Conservation (phyloP, 2,113 vertebrate genomes). For the Corythornis vintsioides region DNA sequence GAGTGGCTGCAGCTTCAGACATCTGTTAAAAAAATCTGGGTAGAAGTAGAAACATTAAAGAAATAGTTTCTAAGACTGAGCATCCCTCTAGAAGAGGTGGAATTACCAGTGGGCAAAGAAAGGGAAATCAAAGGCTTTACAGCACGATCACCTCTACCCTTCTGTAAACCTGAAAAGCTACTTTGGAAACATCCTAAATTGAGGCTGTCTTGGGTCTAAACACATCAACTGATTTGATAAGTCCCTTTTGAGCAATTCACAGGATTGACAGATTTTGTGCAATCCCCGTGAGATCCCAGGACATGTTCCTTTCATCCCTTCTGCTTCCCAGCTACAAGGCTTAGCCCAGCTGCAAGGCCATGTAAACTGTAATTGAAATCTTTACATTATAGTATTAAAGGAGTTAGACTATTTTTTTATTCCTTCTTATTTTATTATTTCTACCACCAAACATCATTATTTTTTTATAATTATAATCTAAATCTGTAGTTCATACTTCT, state of each 20-base stretch:
- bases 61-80: not conserved
- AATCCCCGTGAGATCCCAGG: not conserved
- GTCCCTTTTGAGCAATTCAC: not conserved
- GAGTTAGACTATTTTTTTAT: not conserved
- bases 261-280: not conserved
- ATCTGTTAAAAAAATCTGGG: conserved; percentile 10
- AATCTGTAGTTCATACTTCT: not conserved
- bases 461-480: not conserved
- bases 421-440: not conserved
- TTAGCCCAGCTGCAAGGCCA: not conserved
- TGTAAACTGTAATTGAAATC: not conserved
- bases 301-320: not conserved
- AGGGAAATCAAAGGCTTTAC: not conserved
- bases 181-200: not conserved
- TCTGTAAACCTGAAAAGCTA: not conserved
- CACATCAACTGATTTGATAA: not conserved
- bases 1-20: not conserved
- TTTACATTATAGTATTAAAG: not conserved
- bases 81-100: not conserved
- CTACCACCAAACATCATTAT: not conserved
- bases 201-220: not conserved
- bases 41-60: not conserved
- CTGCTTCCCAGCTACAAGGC: not conserved
- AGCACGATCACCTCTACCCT: not conserved
- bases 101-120: not conserved